Evolutionary conservation across 2,888 invertebrate species (phyloP).

Genomic region (Thecophora atra): DNA sequence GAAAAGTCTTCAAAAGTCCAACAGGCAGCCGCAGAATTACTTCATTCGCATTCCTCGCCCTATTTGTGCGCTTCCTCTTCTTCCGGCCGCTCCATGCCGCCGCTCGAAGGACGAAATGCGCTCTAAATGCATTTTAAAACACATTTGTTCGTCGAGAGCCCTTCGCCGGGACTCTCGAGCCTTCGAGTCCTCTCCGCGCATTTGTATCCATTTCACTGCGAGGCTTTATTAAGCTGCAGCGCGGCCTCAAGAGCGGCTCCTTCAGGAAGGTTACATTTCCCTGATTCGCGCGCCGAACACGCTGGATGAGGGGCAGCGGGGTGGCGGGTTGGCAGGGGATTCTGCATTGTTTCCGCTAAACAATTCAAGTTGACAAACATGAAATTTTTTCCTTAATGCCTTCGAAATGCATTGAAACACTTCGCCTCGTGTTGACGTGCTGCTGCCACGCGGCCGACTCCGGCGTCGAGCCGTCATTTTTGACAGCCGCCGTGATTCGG

Average conservation of each 20-base stretch:
- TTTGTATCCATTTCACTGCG: slow-evolving; percentile 33
- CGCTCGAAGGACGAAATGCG: slow-evolving; percentile 36
- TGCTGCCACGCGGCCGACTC: slow-evolving; percentile 45
- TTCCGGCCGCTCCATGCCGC: background rate
- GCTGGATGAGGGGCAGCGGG: background rate
- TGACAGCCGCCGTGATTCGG: slow-evolving; percentile 52
- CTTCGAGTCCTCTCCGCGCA: slow-evolving; percentile 12
- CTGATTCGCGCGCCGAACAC: slow-evolving; percentile 41
- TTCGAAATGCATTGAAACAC: slow-evolving; percentile 43
- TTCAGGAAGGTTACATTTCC: slow-evolving; percentile 50
- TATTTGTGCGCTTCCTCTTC: background rate
- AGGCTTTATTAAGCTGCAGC: slow-evolving; percentile 27
- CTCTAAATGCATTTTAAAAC: slow-evolving; percentile 40
- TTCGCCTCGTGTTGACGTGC: slow-evolving; percentile 30
- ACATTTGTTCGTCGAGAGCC: slow-evolving; percentile 34
- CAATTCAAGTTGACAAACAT: slow-evolving; percentile 44
- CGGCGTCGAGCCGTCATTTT: slow-evolving; percentile 54
- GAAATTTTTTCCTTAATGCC: slow-evolving; percentile 48
- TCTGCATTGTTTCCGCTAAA: slow-evolving; percentile 42
- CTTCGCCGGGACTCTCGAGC: slow-evolving; percentile 28
- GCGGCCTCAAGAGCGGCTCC: slow-evolving; percentile 30
- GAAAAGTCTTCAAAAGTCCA: slow-evolving; percentile 29
- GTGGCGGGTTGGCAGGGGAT: slow-evolving; percentile 19
- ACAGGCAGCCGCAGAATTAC: background rate
- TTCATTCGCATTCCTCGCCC: background rate